phyloP scores from a whole-genome alignment of 2,797 vertebrate species.

The Aldrovandia affinis region DNA sequence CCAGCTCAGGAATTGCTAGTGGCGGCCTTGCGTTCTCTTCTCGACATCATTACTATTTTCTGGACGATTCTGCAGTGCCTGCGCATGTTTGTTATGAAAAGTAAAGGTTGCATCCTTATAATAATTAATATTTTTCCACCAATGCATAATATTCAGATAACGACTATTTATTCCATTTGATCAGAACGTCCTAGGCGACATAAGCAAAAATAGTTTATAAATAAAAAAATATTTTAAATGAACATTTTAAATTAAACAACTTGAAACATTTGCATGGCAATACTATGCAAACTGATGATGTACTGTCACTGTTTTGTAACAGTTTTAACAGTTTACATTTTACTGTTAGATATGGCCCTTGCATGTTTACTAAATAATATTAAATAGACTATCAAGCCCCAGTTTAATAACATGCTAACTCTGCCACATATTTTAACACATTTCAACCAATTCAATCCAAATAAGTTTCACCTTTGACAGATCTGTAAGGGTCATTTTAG shows the following conservation, averaged over 20 bases:
- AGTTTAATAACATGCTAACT: neutral
- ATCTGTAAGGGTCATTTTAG: constrained; percentile 60
- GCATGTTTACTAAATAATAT: neutral
- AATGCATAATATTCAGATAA: neutral
- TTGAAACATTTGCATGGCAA: neutral
- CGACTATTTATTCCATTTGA: neutral
- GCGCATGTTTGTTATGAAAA: neutral
- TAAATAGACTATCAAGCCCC: neutral
- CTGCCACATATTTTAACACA: constrained; percentile 30
- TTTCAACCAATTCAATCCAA: neutral
- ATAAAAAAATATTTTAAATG: neutral
- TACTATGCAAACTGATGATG: too few species aligned
- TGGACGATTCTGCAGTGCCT: neutral
- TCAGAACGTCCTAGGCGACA: neutral
- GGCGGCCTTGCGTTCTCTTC: constrained; percentile 39
- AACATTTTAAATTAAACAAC: neutral
- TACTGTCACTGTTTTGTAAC: too few species aligned
- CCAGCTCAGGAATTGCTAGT: constrained; percentile 40
- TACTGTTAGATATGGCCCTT: neutral
- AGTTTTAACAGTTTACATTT: too few species aligned
- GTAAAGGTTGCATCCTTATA: neutral
- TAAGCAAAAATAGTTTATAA: neutral
- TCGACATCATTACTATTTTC: constrained; percentile 42
- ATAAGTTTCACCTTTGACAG: constrained; percentile 47
- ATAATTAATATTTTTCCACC: neutral